Conservation (phyloP, 23 tunicate species). For the Trididemnum clinides region DNA sequence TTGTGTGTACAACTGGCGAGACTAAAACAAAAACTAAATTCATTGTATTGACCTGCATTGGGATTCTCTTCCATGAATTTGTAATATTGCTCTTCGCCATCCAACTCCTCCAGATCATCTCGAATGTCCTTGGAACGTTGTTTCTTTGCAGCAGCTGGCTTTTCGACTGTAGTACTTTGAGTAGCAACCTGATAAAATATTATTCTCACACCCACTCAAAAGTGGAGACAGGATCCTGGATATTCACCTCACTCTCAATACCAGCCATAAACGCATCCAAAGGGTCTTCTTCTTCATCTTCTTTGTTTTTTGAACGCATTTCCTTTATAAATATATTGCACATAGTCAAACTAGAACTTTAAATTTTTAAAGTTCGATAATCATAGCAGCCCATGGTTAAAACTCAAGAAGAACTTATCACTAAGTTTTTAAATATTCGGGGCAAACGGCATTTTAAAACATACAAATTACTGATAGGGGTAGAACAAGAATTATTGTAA, state of each 20-base stretch:
- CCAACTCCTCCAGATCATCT: conserved; percentile 81
- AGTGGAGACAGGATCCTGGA: no score
- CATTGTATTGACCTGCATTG: conserved; percentile 60
- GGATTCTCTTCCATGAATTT: conserved; percentile 93
- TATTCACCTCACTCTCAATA: conserved; percentile 72
- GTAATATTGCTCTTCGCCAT: conserved; percentile 83
- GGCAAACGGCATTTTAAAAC: no score
- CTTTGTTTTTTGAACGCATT: conserved; percentile 50
- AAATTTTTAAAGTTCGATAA: no score
- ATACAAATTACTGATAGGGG: no score
- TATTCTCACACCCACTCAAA: no score
- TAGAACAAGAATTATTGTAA: no score
- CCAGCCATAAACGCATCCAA: conserved; percentile 98
- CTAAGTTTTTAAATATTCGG: no score
- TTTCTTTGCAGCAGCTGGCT: neutral
- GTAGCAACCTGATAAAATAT: conserved; percentile 18
- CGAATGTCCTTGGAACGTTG: conserved; percentile 54
- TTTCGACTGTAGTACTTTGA: conserved; percentile 4
- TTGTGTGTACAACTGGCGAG: neutral
- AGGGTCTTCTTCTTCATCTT: conserved; percentile 94
- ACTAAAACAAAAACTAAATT: neutral
- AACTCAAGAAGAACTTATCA: no score
- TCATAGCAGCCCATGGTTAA: no score
- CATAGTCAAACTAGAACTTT: no score
- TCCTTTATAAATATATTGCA: conserved; percentile 35